Percentiles rank a stretch among this genome's conserved stretches.
Evolutionary conservation across 2,888 invertebrate species (phyloP).

Genomic region (Synanthedon andrenaeformis): DNA sequence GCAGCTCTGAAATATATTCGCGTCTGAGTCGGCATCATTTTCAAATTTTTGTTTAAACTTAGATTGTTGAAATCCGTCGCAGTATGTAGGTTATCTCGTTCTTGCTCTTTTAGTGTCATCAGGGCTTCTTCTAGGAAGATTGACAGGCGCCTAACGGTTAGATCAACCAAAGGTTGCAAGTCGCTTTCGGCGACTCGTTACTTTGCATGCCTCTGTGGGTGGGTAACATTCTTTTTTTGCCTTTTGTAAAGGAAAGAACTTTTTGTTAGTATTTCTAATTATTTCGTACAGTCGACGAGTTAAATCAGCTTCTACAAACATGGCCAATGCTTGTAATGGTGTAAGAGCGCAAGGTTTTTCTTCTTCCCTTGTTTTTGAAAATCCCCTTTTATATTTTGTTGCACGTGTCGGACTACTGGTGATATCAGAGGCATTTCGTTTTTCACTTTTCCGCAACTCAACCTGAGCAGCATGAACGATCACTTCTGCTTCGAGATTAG

Average conservation of each 20-base stretch:
- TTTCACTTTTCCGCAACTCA: slow-evolving; percentile 3
- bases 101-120: too few species aligned
- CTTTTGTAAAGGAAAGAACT: slow-evolving; percentile 5
- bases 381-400: slow-evolving; percentile 5
- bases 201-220: too few species aligned
- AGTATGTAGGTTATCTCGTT: too few species aligned
- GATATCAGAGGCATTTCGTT: slow-evolving; percentile 6
- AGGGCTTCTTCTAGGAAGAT: too few species aligned
- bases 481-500: slow-evolving; percentile 1
- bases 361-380: not conserved
- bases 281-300: slow-evolving; percentile 7
- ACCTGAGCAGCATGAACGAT: slow-evolving; percentile 7
- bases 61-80: too few species aligned
- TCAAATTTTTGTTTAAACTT: too few species aligned
- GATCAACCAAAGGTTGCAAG: too few species aligned
- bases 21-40: too few species aligned
- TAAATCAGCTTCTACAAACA: slow-evolving; percentile 12
- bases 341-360: not conserved
- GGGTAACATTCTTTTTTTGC: too few species aligned
- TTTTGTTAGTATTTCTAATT: slow-evolving; percentile 5
- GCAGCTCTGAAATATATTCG: too few species aligned
- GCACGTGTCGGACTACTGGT: slow-evolving; percentile 6
- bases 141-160: too few species aligned
- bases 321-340: slow-evolving; percentile 6
- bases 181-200: too few species aligned